Evolutionary conservation across 2,888 invertebrate species (phyloP).

Genomic region (Mesopsocus fuscifrons): DNA sequence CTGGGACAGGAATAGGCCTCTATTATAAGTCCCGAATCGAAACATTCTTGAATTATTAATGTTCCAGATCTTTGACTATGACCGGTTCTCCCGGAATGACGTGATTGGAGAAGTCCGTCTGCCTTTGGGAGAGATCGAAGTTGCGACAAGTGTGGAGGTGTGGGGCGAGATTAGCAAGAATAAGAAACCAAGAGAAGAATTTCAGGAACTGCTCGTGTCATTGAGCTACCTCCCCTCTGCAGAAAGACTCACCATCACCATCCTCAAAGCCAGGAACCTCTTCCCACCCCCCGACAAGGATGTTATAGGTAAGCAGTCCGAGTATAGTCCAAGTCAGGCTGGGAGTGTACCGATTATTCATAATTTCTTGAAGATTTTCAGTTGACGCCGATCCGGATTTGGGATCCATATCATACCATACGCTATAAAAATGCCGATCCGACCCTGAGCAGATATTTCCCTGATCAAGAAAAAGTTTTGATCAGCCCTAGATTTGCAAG

Average conservation of each 20-base stretch:
- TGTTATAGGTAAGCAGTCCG: slow-evolving; percentile 36
- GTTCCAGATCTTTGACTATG: slow-evolving; percentile 33
- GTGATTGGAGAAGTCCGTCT: slow-evolving; percentile 71
- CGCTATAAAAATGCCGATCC: no score
- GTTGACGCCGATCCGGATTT: no score
- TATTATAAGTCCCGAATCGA: no score
- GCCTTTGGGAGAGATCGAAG: slow-evolving; percentile 55
- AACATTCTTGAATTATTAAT: no score
- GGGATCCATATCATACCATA: no score
- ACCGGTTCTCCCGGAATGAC: slow-evolving; percentile 70
- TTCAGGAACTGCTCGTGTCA: slow-evolving; percentile 65
- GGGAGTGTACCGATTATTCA: no score
- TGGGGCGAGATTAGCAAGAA: slow-evolving; percentile 77
- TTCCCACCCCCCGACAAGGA: slow-evolving; percentile 27
- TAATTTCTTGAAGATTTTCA: no score
- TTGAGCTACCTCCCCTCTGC: slow-evolving; percentile 78
- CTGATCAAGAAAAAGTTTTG: no score
- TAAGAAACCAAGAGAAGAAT: slow-evolving; percentile 60
- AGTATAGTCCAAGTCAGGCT: no score
- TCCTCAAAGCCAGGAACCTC: slow-evolving; percentile 61
- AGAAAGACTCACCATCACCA: slow-evolving; percentile 62
- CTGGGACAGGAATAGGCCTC: no score
- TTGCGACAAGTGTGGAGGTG: slow-evolving; percentile 57
- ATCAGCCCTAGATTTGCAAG: no score
- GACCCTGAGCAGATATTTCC: no score